Percentiles rank a stretch among this genome's conserved stretches.
Evolutionary conservation across 2,888 invertebrate genomes (phyloP).

Genomic region (Pedicia rivosa): DNA sequence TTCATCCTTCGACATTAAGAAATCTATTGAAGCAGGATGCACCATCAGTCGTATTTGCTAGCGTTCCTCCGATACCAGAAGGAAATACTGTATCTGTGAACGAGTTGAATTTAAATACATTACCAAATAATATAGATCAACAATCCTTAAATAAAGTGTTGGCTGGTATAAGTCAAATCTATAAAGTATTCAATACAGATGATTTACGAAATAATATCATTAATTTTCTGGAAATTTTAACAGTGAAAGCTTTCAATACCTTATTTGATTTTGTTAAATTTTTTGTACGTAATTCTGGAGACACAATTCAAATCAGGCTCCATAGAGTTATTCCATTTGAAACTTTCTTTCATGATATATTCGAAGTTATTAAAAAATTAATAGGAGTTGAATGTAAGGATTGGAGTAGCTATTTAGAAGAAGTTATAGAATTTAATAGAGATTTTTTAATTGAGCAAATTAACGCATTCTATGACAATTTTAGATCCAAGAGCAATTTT

Average conservation of each 20-base stretch:
- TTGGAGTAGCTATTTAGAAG: neutral
- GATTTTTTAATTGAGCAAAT: neutral
- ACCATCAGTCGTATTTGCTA: neutral
- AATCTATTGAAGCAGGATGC: constrained; percentile 12
- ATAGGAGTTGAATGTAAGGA: too few relatives aligned
- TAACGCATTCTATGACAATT: neutral
- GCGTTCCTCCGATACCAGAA: neutral
- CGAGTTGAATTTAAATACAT: neutral
- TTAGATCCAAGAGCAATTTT: neutral
- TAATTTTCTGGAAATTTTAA: constrained; percentile 1
- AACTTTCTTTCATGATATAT: neutral
- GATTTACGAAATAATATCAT: constrained; percentile 1
- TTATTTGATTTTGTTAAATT: constrained; percentile 4
- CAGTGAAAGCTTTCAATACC: neutral
- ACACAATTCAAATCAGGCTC: neutral
- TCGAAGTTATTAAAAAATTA: neutral
- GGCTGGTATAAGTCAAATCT: too few relatives aligned
- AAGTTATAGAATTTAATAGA: neutral
- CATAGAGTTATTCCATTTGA: neutral
- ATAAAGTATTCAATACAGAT: neutral
- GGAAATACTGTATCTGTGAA: neutral
- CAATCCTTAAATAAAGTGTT: neutral
- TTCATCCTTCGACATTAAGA: constrained; percentile 17
- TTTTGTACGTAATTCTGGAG: neutral
- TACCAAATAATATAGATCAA: neutral